Percentiles rank a stretch among this genome's conserved stretches.
These are phyloP conservation scores for Cygnus buccinator DNA, from an alignment of 2,113 vertebrate species.

Conservation along the genomic window DNA sequence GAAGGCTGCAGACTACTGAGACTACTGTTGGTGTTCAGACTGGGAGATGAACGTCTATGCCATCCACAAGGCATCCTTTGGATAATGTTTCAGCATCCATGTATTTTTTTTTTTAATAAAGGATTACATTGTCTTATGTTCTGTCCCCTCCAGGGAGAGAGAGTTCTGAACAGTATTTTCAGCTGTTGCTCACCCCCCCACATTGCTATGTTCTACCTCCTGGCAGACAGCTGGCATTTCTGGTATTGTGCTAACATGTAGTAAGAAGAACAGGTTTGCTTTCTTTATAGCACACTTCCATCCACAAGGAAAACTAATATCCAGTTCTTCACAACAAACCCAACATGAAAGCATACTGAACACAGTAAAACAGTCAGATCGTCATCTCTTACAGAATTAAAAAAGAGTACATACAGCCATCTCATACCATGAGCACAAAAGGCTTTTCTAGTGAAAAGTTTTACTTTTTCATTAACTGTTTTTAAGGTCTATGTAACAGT, in stretches of 20 bases:
- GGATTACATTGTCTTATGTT: background rate
- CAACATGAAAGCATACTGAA: background rate
- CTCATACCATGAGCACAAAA: background rate
- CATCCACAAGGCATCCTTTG: background rate
- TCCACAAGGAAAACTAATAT: background rate
- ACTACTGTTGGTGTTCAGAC: background rate
- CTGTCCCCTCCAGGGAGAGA: background rate
- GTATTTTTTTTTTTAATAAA: background rate
- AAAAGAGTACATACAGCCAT: background rate
- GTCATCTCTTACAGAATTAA: background rate
- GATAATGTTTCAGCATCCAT: background rate
- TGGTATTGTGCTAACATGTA: background rate
- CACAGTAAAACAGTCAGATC: background rate
- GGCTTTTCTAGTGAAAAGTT: background rate
- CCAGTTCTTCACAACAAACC: background rate
- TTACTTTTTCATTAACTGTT: background rate
- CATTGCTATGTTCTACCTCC: background rate
- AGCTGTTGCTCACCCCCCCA: background rate
- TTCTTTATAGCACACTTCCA: background rate
- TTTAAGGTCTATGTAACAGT: background rate
- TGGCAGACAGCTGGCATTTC: slow-evolving; percentile 17
- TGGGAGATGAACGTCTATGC: background rate
- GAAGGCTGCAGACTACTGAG: background rate
- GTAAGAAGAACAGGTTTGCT: background rate
- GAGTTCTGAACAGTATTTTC: background rate